A percentile compares a stretch with the other conserved stretches of the same genome.
These are phyloP conservation scores for Rhodeus uyekii DNA, from an alignment of 2,797 vertebrate genomes.

Conservation along the genomic window DNA sequence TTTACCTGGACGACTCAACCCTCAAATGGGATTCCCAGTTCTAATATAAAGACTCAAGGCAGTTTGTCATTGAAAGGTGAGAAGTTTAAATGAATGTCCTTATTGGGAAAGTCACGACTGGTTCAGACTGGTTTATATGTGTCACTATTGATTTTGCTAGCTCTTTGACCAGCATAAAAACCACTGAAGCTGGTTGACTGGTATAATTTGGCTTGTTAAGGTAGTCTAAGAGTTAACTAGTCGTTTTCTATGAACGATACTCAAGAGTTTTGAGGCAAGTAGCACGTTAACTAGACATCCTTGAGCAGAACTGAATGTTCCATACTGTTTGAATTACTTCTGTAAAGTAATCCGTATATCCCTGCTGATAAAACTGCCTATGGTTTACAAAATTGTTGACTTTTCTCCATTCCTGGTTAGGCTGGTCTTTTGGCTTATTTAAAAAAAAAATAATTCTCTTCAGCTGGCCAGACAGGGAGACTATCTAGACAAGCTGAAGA, in stretches of 20 bases:
- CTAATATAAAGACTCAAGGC: not conserved
- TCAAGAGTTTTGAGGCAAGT: not conserved
- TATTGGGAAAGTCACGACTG: not conserved
- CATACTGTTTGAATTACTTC: not conserved
- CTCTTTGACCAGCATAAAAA: not conserved
- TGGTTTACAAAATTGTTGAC: no score
- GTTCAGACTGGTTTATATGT: not conserved
- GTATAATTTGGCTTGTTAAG: not conserved
- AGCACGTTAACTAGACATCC: not conserved
- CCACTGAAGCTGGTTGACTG: not conserved
- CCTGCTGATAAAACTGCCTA: not conserved
- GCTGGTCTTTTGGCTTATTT: not conserved
- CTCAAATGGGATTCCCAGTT: conserved; percentile 3
- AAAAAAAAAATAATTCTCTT: not conserved
- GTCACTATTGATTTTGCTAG: not conserved
- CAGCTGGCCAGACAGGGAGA: not conserved
- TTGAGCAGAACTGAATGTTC: not conserved
- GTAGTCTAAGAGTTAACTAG: not conserved
- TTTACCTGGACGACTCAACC: not conserved
- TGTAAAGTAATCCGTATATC: not conserved
- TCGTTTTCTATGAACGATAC: not conserved
- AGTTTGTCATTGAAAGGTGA: not conserved
- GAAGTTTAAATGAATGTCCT: not conserved
- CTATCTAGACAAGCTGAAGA: not conserved
- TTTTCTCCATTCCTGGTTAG: not conserved